Evolutionary conservation across 2,797 vertebrate species (phyloP), one percentile per base, ranked within the genome.

Genomic region (Lemur catta): DNA sequence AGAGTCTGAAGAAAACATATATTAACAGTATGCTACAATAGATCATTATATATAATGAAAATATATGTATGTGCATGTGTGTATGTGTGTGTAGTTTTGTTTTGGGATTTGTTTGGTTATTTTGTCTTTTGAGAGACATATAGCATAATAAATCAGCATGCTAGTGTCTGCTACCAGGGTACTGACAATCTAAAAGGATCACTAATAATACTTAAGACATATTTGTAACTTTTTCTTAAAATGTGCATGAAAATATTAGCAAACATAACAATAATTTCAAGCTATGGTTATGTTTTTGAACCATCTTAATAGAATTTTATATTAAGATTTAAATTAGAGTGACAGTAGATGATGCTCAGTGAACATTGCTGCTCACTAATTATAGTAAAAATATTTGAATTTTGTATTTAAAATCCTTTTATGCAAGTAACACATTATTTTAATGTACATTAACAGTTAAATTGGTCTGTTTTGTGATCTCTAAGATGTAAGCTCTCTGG

Each of bases 61-160:
- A 90, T 7, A 20, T 20, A 28, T 52, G n/a, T 48, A 14, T 59
- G 5, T 50, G 8, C 26, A 33, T 17, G 11, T n/a, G 55, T 3
- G 28, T 69, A 24, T 20, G 14, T 8, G 38, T 71, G 38, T 26
- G n/a, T 13, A 43, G 63, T 71, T 71, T 69, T 57, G 50, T 67
- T 75, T 80, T 8, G n/a, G 20, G 5, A 10, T 35, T 69, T 93
- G 57, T 48, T 17, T 57, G 57, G 9, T 59, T 35, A 46, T 91
- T 84, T 43, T 50, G 41, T 48, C 93, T 86, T 94, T 75, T 74
- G 38, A 92, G 50, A 94, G 52, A 85, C 30, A 95, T 93, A 91
- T 20, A 89, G 33, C 63, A 87, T 61, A 61, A 72, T 63, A 90
- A 78, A 38, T 93, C 72, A 94, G 38, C 81, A 65, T 43, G 59